These are phyloP conservation scores for Nyctibius grandis DNA, from an alignment of 2,797 vertebrate genomes.

Conservation along the genomic window DNA sequence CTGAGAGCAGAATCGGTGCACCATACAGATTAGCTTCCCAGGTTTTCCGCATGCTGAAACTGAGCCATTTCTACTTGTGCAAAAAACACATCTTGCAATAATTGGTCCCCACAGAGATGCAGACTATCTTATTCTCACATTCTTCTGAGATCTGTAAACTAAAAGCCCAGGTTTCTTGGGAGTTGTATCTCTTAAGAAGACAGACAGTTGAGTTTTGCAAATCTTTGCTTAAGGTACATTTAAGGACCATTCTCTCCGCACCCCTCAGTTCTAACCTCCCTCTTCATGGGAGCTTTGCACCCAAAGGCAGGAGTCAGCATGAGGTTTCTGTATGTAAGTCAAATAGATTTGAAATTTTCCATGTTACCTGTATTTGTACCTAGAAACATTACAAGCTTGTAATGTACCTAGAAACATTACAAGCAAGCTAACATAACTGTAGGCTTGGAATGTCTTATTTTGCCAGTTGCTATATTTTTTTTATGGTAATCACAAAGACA, in stretches of 20 bases:
- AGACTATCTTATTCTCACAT: constrained; percentile 12
- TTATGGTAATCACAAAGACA: background rate
- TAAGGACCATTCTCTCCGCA: background rate
- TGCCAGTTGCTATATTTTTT: background rate
- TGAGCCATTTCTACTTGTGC: background rate
- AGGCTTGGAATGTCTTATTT: background rate
- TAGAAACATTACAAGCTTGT: background rate
- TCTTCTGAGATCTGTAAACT: constrained; percentile 30
- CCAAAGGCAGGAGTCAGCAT: background rate
- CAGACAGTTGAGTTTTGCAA: background rate
- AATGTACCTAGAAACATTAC: background rate
- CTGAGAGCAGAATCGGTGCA: background rate
- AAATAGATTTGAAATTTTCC: background rate
- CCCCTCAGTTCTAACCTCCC: background rate
- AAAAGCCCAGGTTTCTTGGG: constrained; percentile 16
- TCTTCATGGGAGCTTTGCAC: background rate
- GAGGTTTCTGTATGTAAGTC: background rate
- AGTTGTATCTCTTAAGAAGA: constrained; percentile 18
- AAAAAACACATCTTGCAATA: constrained; percentile 20
- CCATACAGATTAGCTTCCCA: background rate
- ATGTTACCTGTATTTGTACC: background rate
- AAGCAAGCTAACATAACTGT: background rate
- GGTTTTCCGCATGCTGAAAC: constrained; percentile 25
- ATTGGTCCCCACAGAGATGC: constrained; percentile 45
- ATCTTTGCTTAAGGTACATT: constrained; percentile 5